Conservation (phyloP, 2,797 vertebrate genomes). For the Chiroxiphia lanceolata region DNA sequence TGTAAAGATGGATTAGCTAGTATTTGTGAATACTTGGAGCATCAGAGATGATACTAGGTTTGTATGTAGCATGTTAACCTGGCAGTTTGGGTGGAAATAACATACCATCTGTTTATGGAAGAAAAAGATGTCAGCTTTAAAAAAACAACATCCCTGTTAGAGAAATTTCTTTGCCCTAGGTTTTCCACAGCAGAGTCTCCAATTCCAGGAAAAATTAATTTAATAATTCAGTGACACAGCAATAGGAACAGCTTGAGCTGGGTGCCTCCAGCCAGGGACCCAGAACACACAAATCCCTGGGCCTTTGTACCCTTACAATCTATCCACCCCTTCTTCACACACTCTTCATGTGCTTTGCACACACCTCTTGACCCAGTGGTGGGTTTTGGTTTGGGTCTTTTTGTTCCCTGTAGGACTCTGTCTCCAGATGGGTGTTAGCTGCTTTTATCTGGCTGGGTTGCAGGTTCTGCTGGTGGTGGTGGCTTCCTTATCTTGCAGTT, state of each 20-base stretch:
- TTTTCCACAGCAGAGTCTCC: neutral
- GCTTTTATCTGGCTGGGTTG: neutral
- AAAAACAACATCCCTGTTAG: neutral
- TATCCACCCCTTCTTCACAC: neutral
- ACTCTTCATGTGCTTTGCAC: neutral
- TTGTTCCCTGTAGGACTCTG: neutral
- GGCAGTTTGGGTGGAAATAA: neutral
- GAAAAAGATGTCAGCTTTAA: neutral
- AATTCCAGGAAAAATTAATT: neutral
- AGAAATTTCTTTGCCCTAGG: neutral
- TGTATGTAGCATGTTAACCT: neutral
- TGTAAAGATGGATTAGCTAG: neutral
- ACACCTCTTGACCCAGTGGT: neutral
- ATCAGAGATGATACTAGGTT: neutral
- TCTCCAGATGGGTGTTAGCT: neutral
- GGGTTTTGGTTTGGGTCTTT: neutral
- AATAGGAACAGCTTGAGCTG: neutral
- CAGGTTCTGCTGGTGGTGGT: neutral
- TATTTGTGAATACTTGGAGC: neutral
- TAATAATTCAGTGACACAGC: neutral
- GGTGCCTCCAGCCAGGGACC: neutral
- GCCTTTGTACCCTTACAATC: neutral
- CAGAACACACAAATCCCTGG: neutral
- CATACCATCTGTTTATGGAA: conserved; percentile 23
- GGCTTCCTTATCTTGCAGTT: neutral